Evolutionary conservation across 2,888 invertebrate genomes (phyloP).

Genomic region (Dorcus hopei): DNA sequence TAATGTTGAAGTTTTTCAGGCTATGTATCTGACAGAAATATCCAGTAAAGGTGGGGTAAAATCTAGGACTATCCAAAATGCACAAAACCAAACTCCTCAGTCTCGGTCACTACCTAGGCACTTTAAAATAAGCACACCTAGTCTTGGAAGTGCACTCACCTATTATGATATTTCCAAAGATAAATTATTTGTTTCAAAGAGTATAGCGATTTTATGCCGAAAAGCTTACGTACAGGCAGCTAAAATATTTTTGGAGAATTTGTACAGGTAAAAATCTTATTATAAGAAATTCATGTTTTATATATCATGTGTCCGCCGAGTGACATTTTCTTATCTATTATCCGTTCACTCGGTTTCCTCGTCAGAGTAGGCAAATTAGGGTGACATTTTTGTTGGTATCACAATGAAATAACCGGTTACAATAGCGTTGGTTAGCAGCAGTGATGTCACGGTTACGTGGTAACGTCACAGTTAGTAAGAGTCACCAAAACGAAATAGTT

Average conservation of each 20-base stretch:
- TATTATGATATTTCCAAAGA: conserved; percentile 94
- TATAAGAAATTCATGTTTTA: too few species aligned
- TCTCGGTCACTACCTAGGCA: conserved; percentile 86
- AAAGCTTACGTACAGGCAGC: conserved; percentile 87
- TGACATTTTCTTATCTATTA: too few species aligned
- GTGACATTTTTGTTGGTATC: too few species aligned
- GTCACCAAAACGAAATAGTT: too few species aligned
- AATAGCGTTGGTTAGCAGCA: too few species aligned
- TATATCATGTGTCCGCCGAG: too few species aligned
- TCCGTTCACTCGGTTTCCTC: too few species aligned
- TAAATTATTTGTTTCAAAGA: conserved; percentile 92
- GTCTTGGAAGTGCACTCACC: conserved; percentile 52
- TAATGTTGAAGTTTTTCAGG: conserved; percentile 51
- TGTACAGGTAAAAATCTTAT: conserved; percentile 66
- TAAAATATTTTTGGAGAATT: conserved; percentile 80
- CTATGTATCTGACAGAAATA: conserved; percentile 86
- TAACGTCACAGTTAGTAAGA: too few species aligned
- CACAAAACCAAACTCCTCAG: conserved; percentile 60
- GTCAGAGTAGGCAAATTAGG: too few species aligned
- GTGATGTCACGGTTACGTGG: too few species aligned
- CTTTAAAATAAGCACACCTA: conserved; percentile 67
- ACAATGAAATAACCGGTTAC: too few species aligned
- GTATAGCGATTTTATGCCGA: conserved; percentile 89
- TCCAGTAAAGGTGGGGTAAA: conserved; percentile 75
- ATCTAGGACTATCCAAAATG: conserved; percentile 33